These are phyloP conservation scores for Drosophila aff. DNA, from an alignment of 1,140 invertebrate species.

Conservation along the genomic window DNA sequence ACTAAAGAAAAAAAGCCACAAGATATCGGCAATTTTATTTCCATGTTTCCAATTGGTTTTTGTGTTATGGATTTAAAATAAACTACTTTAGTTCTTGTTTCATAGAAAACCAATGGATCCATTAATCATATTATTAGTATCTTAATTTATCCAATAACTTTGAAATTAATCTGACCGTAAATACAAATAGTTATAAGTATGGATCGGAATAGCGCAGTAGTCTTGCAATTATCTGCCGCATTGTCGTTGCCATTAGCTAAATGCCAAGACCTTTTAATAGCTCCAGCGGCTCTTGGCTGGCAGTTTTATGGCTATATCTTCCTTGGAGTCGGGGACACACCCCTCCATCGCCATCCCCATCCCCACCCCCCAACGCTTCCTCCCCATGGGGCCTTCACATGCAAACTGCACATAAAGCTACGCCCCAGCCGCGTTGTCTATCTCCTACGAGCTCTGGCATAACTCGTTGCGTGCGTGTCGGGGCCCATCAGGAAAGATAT, in stretches of 20 bases:
- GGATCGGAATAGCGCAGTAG: background rate
- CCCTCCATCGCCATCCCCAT: background rate
- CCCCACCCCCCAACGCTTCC: background rate
- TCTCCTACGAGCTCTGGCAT: constrained; percentile 9
- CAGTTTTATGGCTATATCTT: constrained; percentile 47
- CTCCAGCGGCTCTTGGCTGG: constrained; percentile 1
- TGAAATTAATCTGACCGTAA: background rate
- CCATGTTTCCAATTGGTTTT: background rate
- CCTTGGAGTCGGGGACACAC: constrained; percentile 1
- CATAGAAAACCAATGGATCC: too few species aligned
- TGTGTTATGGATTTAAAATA: background rate
- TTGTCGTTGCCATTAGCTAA: constrained; percentile 32
- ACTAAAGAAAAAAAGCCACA: too few species aligned
- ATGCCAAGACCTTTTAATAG: constrained; percentile 42
- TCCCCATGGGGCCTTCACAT: constrained; percentile 52
- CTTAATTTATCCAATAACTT: background rate
- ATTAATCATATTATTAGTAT: background rate
- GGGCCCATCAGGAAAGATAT: constrained; percentile 42
- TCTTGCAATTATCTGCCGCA: constrained; percentile 30
- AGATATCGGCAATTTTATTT: background rate
- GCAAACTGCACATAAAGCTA: constrained; percentile 76
- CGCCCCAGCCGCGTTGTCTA: constrained; percentile 43
- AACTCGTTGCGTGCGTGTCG: constrained; percentile 50
- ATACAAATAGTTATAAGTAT: background rate
- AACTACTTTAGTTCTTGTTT: background rate